Conservation (phyloP, 2,888 invertebrate genomes). For the Tetragonula carbonaria region DNA sequence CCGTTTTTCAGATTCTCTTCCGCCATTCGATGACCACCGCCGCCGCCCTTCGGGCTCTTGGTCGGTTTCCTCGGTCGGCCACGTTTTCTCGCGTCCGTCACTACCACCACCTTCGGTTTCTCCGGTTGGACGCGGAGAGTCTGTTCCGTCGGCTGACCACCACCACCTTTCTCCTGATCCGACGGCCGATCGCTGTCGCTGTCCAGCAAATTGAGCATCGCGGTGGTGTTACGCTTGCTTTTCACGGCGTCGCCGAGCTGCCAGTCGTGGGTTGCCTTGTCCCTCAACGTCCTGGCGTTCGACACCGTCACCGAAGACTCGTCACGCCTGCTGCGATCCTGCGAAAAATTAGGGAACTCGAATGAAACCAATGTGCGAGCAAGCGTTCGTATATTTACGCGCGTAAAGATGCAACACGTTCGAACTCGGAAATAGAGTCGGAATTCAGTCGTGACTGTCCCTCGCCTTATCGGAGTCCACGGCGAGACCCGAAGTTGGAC, state of each 20-base stretch:
- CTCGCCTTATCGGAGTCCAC: neutral
- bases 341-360: neutral
- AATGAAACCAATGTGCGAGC: neutral
- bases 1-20: constrained; percentile 74
- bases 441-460: neutral
- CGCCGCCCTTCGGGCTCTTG: constrained; percentile 76
- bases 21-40: constrained; percentile 65
- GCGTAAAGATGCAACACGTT: no score
- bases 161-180: constrained; percentile 78
- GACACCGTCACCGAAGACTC: constrained; percentile 74
- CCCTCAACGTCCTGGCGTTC: constrained; percentile 65
- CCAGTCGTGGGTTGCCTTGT: constrained; percentile 74
- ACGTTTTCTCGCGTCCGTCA: constrained; percentile 81
- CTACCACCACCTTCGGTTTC: constrained; percentile 79
- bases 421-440: neutral
- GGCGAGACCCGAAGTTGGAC: neutral
- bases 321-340: constrained; percentile 71
- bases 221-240: constrained; percentile 83
- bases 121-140: constrained; percentile 70
- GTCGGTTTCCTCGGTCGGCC: constrained; percentile 85
- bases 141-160: constrained; percentile 69
- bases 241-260: constrained; percentile 80
- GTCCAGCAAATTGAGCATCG: constrained; percentile 83
- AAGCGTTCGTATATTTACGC: neutral
- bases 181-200: constrained; percentile 81